Base-by-base conservation (phyloP, 2,797 vertebrate genomes). In the Molossus molossus region DNA sequence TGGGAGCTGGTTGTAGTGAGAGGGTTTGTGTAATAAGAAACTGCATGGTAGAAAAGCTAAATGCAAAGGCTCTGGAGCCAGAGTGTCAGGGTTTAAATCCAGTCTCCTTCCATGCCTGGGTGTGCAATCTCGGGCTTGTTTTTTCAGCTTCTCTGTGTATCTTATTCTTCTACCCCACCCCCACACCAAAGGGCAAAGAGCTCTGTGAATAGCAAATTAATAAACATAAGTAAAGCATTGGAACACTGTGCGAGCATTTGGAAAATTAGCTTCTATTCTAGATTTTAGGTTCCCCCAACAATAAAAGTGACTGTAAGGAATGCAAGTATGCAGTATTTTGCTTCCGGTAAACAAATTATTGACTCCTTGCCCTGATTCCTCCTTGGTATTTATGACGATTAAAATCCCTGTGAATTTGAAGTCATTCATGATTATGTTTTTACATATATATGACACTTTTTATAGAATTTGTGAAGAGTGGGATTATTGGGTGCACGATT, bases 251-350 rank as follows among this genome's bases (percentile, higher is more conserved):
- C 50, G 23, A 60, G 6, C 15, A 10, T 72, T 62, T 25, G 48
- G 45, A 62, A 70, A 77, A 40, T 48, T 79, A 21, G 15, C 21
- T 23, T 53, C 10, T 72, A 27, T 77, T 69, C 20, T 70, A 40
- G 40, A 27, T 79, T 90, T 77, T 29, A n/a, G 25, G 55, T 27
- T 21, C 40, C 10, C 37, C 45, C n/a, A 79, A 15, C 33, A 84
- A 25, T 55, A 79, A 85, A 79, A 77, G n/a, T 48, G 92, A 82
- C 18, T 73, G 27, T 81, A 69, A 82, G 37, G 65, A 76, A 40
- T 45, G 21, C 58, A 62, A 50, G 18, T 70, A 70, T 45, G n/a
- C 27, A 23, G 15, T 65, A 8, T 84, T 84, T 77, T 62, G 25
- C n/a, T 90, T 53, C 40, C 15, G 75, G 8, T 53, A 85, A 69